Percentiles rank a stretch among this genome's conserved stretches.
Conservation (phyloP, 2,113 vertebrate species). For the Empidonax traillii region DNA sequence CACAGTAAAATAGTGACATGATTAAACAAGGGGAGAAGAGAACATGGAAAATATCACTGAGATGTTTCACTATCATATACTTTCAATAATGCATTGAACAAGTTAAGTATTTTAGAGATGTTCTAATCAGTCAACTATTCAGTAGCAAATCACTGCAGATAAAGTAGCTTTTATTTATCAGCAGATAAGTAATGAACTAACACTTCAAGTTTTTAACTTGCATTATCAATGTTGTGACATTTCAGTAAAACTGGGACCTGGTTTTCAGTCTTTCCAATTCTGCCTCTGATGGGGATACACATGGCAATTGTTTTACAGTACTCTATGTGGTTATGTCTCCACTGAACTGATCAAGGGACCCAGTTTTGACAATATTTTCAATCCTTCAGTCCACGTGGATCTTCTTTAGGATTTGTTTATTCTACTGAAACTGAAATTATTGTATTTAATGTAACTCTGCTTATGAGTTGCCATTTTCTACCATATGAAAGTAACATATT, state of each 20-base stretch:
- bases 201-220: neutral
- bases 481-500: neutral
- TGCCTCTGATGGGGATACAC: neutral
- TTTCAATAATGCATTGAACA: conserved; percentile 15
- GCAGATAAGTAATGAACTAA: neutral
- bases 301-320: neutral
- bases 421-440: neutral
- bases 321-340: neutral
- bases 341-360: neutral
- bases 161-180: conserved; percentile 11
- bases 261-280: neutral
- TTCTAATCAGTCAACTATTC: neutral
- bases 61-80: neutral
- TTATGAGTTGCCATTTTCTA: neutral
- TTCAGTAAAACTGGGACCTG: neutral
- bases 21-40: neutral
- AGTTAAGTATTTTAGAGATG: neutral
- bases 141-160: neutral
- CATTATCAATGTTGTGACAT: neutral
- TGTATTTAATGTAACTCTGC: neutral
- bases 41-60: neutral
- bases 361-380: neutral
- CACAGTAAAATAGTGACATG: neutral
- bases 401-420: neutral
- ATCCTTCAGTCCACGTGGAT: neutral